These are phyloP conservation scores for Apodemus agrarius DNA, from an alignment of 2,797 vertebrate genomes.

Conservation along the genomic window DNA sequence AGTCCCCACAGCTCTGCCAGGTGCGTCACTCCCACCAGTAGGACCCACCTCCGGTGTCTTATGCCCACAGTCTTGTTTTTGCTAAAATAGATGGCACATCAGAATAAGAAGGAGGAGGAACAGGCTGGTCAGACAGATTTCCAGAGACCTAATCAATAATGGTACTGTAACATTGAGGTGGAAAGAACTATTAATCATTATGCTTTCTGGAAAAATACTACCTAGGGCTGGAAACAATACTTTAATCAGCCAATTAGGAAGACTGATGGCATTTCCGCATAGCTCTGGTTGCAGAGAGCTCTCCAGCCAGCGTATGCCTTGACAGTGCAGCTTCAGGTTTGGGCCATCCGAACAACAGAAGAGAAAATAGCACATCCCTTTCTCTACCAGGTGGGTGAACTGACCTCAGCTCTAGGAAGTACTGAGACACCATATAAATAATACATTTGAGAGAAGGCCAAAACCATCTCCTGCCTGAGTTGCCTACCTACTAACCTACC, in stretches of 20 bases:
- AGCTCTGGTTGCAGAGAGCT: background rate
- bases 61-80: background rate
- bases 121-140: conserved; percentile 50
- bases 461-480: background rate
- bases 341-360: background rate
- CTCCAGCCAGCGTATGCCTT: background rate
- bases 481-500: background rate
- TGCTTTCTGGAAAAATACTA: conserved; percentile 52
- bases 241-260: conserved; percentile 49
- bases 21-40: background rate
- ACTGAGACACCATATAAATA: background rate
- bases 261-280: background rate
- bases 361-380: background rate
- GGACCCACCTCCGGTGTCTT: background rate
- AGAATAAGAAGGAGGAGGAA: conserved; percentile 8
- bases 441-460: background rate
- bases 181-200: conserved; percentile 64
- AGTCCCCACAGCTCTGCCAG: background rate
- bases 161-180: conserved; percentile 1
- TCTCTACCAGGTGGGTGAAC: background rate
- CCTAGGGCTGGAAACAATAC: background rate
- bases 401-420: background rate
- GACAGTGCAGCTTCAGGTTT: background rate
- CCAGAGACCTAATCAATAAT: conserved; percentile 59
- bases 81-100: background rate